Conservation (phyloP, 2,888 invertebrate species). For the Coelinius sp. region DNA sequence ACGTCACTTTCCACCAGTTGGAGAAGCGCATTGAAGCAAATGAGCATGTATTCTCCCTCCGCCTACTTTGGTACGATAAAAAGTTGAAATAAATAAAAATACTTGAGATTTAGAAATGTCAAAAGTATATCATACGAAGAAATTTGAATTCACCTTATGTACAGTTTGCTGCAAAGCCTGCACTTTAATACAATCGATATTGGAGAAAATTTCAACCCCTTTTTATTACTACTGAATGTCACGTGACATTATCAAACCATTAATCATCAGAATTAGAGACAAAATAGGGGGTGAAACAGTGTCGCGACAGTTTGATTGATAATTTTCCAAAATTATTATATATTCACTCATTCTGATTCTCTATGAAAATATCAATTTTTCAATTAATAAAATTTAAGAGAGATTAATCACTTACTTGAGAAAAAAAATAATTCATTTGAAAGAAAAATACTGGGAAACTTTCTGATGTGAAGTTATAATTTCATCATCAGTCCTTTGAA, state of each 20-base stretch:
- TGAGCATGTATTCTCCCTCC: conserved; percentile 11
- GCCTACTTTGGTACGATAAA: not conserved
- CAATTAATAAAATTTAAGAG: no score
- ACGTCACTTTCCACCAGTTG: conserved; percentile 43
- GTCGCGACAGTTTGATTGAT: not conserved
- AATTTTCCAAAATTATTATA: not conserved
- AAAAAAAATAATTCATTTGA: not conserved
- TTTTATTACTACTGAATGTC: not conserved
- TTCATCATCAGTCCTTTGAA: not conserved
- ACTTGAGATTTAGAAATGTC: not conserved
- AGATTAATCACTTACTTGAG: no score
- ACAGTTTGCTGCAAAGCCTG: not conserved
- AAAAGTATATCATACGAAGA: no score
- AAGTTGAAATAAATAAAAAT: conserved; percentile 2
- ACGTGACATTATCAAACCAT: conserved; percentile 28
- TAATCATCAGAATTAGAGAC: conserved; percentile 34
- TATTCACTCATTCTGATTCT: no score
- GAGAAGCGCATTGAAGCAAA: conserved; percentile 32
- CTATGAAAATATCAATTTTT: not conserved
- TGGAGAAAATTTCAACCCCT: conserved; percentile 4
- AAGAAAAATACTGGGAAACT: no score
- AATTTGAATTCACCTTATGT: not conserved
- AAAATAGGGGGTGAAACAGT: conserved; percentile 22
- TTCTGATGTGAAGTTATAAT: no score
- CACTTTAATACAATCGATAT: not conserved